A percentile compares a stretch with the other conserved stretches of the same genome.
Conservation (phyloP, 2,113 vertebrate genomes). For the Willisornis vidua region DNA sequence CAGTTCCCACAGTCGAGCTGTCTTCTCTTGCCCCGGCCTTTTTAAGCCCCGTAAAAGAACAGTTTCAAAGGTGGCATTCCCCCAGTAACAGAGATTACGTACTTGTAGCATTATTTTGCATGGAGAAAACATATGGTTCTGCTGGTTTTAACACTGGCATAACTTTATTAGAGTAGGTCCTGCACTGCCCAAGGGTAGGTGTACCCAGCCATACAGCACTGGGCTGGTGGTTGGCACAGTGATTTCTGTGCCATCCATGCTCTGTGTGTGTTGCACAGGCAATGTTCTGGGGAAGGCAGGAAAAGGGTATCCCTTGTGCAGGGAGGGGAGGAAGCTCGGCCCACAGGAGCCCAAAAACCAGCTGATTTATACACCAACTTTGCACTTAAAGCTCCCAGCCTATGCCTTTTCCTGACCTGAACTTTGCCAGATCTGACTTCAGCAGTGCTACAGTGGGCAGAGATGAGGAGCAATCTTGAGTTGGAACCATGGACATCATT, state of each 20-base stretch:
- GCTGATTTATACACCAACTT: not conserved
- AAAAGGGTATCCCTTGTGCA: not conserved
- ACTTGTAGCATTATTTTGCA: not conserved
- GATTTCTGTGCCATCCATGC: not conserved
- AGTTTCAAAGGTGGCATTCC: not conserved
- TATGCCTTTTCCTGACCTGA: not conserved
- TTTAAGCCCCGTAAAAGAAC: not conserved
- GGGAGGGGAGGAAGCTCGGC: not conserved
- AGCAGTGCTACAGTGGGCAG: not conserved
- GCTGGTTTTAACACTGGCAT: not conserved
- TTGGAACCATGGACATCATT: not conserved
- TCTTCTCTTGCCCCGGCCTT: not conserved
- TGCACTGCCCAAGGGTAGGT: not conserved
- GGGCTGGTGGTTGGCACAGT: not conserved
- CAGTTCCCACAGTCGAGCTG: not conserved
- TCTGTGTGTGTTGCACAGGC: rapidly evolving
- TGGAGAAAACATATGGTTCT: not conserved
- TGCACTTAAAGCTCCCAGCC: not conserved
- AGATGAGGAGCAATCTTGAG: rapidly evolving
- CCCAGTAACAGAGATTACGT: not conserved
- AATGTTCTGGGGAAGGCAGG: not conserved
- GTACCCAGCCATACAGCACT: rapidly evolving
- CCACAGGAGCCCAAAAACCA: not conserved
- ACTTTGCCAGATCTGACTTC: not conserved
- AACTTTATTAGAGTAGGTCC: not conserved